Percentiles rank a stretch among this genome's conserved stretches.
phyloP scores from a whole-genome alignment of 2,113 vertebrate genomes.

The Ariopsis seemanni region DNA sequence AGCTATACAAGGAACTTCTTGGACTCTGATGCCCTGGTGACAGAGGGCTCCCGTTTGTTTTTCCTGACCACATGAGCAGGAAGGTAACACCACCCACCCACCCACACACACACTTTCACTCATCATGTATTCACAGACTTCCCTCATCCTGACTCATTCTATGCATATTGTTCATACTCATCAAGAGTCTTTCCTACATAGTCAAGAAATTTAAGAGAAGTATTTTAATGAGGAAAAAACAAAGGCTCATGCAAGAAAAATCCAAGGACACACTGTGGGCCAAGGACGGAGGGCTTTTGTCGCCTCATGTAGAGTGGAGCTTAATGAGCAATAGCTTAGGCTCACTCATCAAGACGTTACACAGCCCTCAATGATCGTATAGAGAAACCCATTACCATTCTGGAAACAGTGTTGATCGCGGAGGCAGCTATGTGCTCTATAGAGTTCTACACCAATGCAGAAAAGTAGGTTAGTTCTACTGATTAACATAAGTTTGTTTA shows the following conservation, averaged over 20 bases:
- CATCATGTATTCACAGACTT: constrained; percentile 11
- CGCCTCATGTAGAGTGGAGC: constrained; percentile 14
- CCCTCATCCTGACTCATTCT: constrained; percentile 6
- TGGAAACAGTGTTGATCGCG: constrained; percentile 9
- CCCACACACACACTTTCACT: background rate
- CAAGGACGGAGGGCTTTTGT: constrained; percentile 41
- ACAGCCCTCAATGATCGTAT: constrained; percentile 8
- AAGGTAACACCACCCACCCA: background rate
- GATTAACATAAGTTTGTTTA: background rate
- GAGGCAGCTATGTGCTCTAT: background rate
- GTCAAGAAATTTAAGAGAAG: background rate
- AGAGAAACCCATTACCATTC: constrained; percentile 45
- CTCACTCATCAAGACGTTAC: constrained; percentile 27
- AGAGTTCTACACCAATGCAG: background rate
- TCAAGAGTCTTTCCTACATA: background rate
- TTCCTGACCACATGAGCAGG: constrained; percentile 21
- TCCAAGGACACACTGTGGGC: constrained; percentile 18
- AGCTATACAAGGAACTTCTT: constrained; percentile 24
- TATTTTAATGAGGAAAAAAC: background rate
- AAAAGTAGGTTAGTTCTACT: background rate
- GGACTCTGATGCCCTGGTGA: constrained; percentile 18
- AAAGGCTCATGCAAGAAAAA: background rate
- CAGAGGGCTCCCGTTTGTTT: constrained; percentile 32
- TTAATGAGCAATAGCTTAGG: constrained; percentile 37
- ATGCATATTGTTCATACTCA: background rate